A percentile compares a stretch with the other conserved stretches of the same genome.
Conservation (phyloP, 2,888 invertebrate genomes). For the Oxystoma pomonae region DNA sequence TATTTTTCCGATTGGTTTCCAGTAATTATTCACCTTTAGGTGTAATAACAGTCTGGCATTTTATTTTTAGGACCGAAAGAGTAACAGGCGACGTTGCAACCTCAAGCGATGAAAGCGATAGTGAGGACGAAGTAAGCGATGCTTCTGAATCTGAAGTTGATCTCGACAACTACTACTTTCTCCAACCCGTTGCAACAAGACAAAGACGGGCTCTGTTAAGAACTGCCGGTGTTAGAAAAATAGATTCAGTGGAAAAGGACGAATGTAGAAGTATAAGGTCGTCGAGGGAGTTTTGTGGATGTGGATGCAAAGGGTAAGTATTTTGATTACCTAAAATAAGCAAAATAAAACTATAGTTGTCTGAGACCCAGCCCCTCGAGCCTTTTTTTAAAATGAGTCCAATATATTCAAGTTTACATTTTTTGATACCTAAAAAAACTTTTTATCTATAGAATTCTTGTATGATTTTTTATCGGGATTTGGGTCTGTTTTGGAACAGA, state of each 20-base stretch:
- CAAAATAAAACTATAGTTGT: too few relatives aligned
- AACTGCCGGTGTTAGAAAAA: slow-evolving; percentile 91
- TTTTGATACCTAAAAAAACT: too few relatives aligned
- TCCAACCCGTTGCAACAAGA: slow-evolving; percentile 89
- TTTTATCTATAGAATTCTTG: too few relatives aligned
- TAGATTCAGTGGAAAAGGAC: slow-evolving; percentile 89
- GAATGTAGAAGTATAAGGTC: slow-evolving; percentile 89
- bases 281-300: slow-evolving; percentile 91
- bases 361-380: too few relatives aligned
- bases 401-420: too few relatives aligned
- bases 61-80: slow-evolving; percentile 22
- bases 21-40: too few relatives aligned
- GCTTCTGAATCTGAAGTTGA: slow-evolving; percentile 81
- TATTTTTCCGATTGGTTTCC: too few relatives aligned
- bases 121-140: slow-evolving; percentile 79
- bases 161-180: slow-evolving; percentile 83
- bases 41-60: too few relatives aligned
- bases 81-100: slow-evolving; percentile 39
- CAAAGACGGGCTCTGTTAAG: slow-evolving; percentile 84
- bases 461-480: too few relatives aligned
- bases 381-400: too few relatives aligned
- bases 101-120: slow-evolving; percentile 81
- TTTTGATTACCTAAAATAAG: too few relatives aligned
- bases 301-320: slow-evolving; percentile 72
- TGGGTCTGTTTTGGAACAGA: too few relatives aligned